Conservation (phyloP, 2,797 vertebrate genomes). For the Betta splendens region DNA sequence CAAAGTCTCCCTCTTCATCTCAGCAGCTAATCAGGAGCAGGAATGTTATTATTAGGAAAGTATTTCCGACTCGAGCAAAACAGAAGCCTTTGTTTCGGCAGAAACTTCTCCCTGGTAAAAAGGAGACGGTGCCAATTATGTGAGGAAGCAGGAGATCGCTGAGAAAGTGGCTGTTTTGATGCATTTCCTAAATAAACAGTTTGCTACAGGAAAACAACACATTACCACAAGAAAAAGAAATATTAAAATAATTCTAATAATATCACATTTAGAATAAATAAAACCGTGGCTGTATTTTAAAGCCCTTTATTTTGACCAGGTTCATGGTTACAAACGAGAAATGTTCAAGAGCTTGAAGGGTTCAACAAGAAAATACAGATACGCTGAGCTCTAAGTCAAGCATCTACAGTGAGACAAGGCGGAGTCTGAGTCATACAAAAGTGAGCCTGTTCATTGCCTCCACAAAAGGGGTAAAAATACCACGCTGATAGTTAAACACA, state of each 20-base stretch:
- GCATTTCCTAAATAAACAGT: background rate
- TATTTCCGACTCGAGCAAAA: constrained; percentile 39
- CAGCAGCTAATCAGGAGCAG: constrained; percentile 44
- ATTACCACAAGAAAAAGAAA: background rate
- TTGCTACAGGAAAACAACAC: background rate
- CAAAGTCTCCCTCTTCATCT: constrained; percentile 22
- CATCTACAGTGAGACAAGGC: constrained; percentile 14
- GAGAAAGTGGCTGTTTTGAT: background rate
- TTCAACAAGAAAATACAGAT: constrained; percentile 21
- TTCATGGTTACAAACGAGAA: constrained; percentile 36
- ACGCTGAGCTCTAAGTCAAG: constrained; percentile 22
- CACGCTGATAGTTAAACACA: background rate
- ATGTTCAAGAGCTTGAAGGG: constrained; percentile 25
- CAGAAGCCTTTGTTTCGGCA: constrained; percentile 24
- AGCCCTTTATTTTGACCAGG: constrained; percentile 52
- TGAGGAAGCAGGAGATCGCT: background rate
- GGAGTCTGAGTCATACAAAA: constrained; percentile 6
- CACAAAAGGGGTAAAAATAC: constrained; percentile 5
- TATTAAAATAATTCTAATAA: background rate
- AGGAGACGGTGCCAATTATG: background rate
- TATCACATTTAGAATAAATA: background rate
- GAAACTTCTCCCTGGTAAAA: background rate
- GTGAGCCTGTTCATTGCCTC: background rate
- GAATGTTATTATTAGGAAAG: constrained; percentile 30
- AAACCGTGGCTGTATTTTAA: constrained; percentile 18